phyloP scores from a whole-genome alignment of 1,140 invertebrate species.

The Bombus breviceps region DNA sequence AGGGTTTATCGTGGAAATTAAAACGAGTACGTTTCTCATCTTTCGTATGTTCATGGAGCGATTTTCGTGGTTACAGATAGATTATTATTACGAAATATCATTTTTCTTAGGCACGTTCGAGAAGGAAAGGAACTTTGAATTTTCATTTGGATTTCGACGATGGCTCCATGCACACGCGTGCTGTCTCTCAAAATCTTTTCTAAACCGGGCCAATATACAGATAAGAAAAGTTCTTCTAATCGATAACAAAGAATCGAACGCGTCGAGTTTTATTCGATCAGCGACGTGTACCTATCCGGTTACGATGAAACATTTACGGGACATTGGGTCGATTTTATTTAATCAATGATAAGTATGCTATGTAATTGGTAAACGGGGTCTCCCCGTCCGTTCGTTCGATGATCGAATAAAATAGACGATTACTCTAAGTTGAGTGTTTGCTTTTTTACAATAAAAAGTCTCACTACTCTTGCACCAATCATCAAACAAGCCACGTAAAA shows the following conservation, averaged over 20 bases:
- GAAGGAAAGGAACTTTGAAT: background rate
- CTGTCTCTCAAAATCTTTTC: background rate
- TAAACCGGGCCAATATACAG: constrained; percentile 17
- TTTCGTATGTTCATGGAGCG: constrained; percentile 11
- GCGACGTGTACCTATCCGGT: background rate
- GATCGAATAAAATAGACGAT: constrained; percentile 30
- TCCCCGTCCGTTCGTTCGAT: background rate
- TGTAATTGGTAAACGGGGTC: background rate
- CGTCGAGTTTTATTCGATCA: constrained; percentile 16
- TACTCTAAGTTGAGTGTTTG: constrained; percentile 12
- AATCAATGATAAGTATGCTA: background rate
- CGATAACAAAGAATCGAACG: constrained; percentile 16
- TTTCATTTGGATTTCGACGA: background rate
- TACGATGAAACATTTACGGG: background rate
- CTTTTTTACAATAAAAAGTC: constrained; percentile 26
- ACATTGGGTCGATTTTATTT: background rate
- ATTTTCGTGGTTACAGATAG: background rate
- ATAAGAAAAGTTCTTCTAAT: constrained; percentile 22
- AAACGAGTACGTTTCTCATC: background rate
- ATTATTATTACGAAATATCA: no score
- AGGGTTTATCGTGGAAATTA: constrained; percentile 15
- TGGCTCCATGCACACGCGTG: constrained; percentile 20
- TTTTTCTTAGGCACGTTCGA: no score
- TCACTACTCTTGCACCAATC: constrained; percentile 36
- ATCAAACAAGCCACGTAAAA: constrained; percentile 15